Evolutionary conservation across 2,113 vertebrate species (phyloP), one percentile per base, ranked within the genome.

Genomic region (Elachura formosa): DNA sequence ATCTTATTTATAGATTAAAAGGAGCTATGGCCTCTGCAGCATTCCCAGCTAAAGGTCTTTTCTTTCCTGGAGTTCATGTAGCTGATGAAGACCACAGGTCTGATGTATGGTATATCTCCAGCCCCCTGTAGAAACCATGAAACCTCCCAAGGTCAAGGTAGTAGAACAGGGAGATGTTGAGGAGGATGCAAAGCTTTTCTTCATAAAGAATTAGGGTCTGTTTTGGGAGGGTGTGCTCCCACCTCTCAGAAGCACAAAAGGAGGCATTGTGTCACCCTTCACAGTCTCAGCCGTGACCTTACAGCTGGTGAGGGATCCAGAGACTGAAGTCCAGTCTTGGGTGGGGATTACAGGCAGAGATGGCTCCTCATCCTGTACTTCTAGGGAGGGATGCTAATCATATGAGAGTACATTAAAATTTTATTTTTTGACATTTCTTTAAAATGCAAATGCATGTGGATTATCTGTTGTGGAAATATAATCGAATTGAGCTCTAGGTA

Each of bases 1-100:
- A 81, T 34, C 18, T 74, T 85, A 80, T 86, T 83, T 83, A 33
- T 26, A 21, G 34, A 52, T 63, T 67, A 64, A 73, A 93, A 87
- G 36, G 26, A 24, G 13, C 36, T 78, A 5, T 22, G 41, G 43
- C 17, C 21, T 82, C 41, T 80, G 24, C 31, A 45, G 4, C 21
- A 34, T 62, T 71, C 43, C 23, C 18, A 51, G 10, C 3, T 79
- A 75, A 67, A 73, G 18, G 2, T 5, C 19, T 77, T 85, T 84
- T 69, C 9, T 72, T 23, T 82, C 14, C 29, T 83, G 58, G 49
- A 58, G 10, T 69, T 90, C 51, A 41, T 31, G 38, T 3, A 54
- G 38, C 59, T 87, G 41, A 34, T 61, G 33, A 46, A 73, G 34
- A 33, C 38, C 24, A 19, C 5, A 33, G 28, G 23, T 34, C 17